Evolutionary conservation across 2,888 invertebrate genomes (phyloP).

Genomic region (Catocala nupta): DNA sequence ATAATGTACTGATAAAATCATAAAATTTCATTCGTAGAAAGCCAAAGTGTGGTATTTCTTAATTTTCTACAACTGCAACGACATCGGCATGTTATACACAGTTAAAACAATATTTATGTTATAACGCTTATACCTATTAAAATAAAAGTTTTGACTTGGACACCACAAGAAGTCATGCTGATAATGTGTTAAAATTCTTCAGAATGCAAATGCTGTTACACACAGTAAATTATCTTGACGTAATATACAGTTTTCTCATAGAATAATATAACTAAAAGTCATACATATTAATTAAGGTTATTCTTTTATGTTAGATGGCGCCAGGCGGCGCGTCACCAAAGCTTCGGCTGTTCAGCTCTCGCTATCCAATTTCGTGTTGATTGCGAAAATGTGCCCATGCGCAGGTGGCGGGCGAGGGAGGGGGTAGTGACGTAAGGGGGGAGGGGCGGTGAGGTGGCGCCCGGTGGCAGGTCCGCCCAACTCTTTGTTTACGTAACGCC

Average conservation of each 20-base stretch:
- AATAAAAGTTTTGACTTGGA: not conserved
- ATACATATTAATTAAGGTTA: conserved; percentile 42
- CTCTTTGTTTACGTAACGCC: conserved; percentile 86
- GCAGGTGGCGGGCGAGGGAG: conserved; percentile 66
- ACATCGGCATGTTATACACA: too few species aligned
- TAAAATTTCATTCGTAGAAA: too few species aligned
- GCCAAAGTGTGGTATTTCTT: too few species aligned
- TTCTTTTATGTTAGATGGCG: conserved; percentile 56
- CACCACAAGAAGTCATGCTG: not conserved
- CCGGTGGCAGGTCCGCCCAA: conserved; percentile 82
- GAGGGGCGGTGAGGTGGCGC: conserved; percentile 69
- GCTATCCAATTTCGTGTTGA: conserved; percentile 64
- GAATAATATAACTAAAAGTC: conserved; percentile 18
- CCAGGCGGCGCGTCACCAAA: conserved; percentile 47
- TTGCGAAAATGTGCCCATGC: conserved; percentile 78
- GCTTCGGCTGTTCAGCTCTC: conserved; percentile 13
- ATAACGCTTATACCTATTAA: too few species aligned
- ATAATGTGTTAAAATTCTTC: not conserved
- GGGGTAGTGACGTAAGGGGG: conserved; percentile 49
- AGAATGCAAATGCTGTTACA: conserved; percentile 1
- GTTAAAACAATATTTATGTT: too few species aligned
- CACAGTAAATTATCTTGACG: conserved; percentile 8
- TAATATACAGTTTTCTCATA: conserved; percentile 18
- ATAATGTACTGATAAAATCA: too few species aligned
- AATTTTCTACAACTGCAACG: too few species aligned